Evolutionary conservation across 2,888 invertebrate genomes (phyloP).

Genomic region (Hoplodrina ambigua): DNA sequence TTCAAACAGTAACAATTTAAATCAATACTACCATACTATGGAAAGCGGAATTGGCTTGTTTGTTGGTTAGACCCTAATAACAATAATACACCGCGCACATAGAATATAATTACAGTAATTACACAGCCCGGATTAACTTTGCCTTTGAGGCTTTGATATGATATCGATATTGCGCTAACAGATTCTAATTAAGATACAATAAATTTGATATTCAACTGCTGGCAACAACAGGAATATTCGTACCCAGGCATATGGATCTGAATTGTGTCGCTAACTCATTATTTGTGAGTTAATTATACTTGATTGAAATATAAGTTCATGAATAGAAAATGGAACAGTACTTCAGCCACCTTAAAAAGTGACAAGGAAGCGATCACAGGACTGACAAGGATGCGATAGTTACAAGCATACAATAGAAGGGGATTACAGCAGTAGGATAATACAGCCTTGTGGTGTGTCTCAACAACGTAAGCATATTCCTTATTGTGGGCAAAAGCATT

Average conservation of each 20-base stretch:
- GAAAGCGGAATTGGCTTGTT: not conserved
- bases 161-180: slow-evolving; percentile 30
- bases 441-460: not conserved
- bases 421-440: not conserved
- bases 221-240: not conserved
- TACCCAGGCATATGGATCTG: slow-evolving; percentile 4
- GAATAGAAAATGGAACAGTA: not conserved
- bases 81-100: slow-evolving; percentile 34
- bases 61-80: slow-evolving; percentile 31
- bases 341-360: not conserved
- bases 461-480: not conserved
- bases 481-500: not conserved
- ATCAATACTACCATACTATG: slow-evolving; percentile 22
- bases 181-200: slow-evolving; percentile 55
- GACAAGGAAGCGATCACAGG: not conserved
- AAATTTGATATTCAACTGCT: slow-evolving; percentile 22
- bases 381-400: not conserved
- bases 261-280: slow-evolving; percentile 1
- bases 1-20: slow-evolving; percentile 7
- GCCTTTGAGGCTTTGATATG: slow-evolving; percentile 43
- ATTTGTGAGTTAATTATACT: slow-evolving; percentile 2
- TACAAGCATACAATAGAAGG: not conserved
- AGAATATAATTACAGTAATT: slow-evolving; percentile 49
- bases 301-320: not conserved
- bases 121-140: slow-evolving; percentile 29